These are phyloP conservation scores for Rutilus rutilus DNA, from an alignment of 2,113 vertebrate species.

Conservation along the genomic window DNA sequence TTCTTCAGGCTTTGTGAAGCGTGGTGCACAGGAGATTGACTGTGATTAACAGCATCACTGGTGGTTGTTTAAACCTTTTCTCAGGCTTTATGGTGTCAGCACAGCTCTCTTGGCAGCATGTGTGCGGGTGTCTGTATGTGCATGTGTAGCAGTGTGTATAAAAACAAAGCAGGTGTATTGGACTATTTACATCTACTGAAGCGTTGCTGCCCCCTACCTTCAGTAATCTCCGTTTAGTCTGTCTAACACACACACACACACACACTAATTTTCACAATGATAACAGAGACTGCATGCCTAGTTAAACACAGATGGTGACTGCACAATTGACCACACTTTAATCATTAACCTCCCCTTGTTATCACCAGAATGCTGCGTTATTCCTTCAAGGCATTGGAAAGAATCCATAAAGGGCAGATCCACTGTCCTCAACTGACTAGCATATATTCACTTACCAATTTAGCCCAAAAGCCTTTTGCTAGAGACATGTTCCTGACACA, in stretches of 20 bases:
- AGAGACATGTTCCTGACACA: background rate
- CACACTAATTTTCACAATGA: conserved; percentile 17
- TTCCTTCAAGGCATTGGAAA: conserved; percentile 17
- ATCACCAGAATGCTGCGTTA: conserved; percentile 19
- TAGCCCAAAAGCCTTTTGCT: background rate
- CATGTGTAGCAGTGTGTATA: background rate
- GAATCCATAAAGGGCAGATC: background rate
- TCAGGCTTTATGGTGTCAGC: conserved; percentile 13
- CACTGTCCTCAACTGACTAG: conserved; percentile 16
- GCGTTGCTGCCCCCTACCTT: conserved; percentile 35
- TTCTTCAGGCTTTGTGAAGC: conserved; percentile 35
- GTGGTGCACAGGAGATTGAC: conserved; percentile 27
- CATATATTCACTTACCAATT: background rate
- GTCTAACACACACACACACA: background rate
- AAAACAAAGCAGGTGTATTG: background rate
- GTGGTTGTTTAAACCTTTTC: conserved; percentile 43
- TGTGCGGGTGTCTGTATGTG: conserved; percentile 6
- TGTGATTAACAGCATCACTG: conserved; percentile 43
- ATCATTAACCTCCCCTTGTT: conserved; percentile 42
- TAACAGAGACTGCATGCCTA: conserved; percentile 39
- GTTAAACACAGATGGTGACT: conserved; percentile 51
- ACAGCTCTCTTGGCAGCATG: conserved; percentile 2
- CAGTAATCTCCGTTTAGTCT: background rate
- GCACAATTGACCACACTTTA: conserved; percentile 47
- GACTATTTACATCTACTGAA: conserved; percentile 35